Evolutionary conservation across 2,113 vertebrate genomes (phyloP).

Genomic region (Riparia riparia): DNA sequence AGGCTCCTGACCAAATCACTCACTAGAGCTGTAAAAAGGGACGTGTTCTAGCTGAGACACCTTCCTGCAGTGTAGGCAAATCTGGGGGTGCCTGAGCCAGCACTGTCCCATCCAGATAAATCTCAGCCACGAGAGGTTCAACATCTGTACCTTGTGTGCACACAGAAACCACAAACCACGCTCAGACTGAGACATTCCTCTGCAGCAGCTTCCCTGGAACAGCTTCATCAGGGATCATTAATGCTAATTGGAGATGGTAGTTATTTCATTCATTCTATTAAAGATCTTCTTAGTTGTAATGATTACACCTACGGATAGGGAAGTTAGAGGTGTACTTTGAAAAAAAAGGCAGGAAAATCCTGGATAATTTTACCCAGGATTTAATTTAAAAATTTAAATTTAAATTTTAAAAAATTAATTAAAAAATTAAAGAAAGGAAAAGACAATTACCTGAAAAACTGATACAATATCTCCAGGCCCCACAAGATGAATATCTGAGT

Average conservation of each 20-base stretch:
- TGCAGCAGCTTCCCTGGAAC: neutral
- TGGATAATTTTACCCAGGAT: neutral
- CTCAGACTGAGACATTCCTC: neutral
- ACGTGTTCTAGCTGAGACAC: neutral
- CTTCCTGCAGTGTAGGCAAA: neutral
- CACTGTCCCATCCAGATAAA: neutral
- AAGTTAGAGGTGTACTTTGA: neutral
- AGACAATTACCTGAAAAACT: neutral
- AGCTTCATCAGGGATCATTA: neutral
- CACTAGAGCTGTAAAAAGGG: neutral
- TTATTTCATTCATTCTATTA: neutral
- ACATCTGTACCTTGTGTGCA: fast-evolving
- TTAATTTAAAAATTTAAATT: neutral
- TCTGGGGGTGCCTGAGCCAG: neutral
- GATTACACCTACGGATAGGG: neutral
- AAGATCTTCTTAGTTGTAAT: neutral
- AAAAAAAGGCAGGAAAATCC: neutral
- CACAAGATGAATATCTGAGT: neutral
- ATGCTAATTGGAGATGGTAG: fast-evolving
- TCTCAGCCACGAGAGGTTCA: neutral
- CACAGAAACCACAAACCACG: neutral
- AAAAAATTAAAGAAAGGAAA: neutral
- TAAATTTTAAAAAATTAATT: neutral
- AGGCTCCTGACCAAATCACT: neutral
- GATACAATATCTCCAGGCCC: neutral